Evolutionary conservation across 2,113 vertebrate species (phyloP).

Genomic region (Aix galericulata): DNA sequence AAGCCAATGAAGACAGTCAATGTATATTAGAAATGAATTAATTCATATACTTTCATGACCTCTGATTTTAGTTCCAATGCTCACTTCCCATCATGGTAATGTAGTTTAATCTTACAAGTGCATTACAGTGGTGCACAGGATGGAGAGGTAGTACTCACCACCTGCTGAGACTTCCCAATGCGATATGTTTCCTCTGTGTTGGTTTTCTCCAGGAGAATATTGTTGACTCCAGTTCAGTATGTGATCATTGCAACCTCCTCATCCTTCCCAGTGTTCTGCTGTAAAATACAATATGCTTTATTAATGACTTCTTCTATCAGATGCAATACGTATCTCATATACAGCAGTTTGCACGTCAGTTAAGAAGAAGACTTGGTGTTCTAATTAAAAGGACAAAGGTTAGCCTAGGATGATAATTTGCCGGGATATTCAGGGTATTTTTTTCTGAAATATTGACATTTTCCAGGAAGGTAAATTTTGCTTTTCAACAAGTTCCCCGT

Average conservation of each 20-base stretch:
- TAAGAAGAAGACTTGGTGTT: not conserved
- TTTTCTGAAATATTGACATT: not conserved
- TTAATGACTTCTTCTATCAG: not conserved
- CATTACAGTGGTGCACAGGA: not conserved
- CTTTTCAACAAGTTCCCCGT: not conserved
- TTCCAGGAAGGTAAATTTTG: not conserved
- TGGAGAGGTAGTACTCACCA: not conserved
- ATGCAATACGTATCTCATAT: fast-evolving
- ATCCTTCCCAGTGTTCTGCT: not conserved
- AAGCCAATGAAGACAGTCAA: not conserved
- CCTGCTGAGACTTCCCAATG: not conserved
- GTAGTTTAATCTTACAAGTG: not conserved
- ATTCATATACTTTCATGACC: not conserved
- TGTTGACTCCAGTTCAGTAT: not conserved
- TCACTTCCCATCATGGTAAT: not conserved
- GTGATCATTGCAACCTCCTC: not conserved
- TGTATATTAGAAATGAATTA: not conserved
- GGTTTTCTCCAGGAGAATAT: not conserved
- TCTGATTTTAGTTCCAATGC: not conserved
- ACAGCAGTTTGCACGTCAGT: not conserved
- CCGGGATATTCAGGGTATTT: not conserved
- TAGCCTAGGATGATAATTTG: not conserved
- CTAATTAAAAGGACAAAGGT: not conserved
- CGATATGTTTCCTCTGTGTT: not conserved
- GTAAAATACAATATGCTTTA: not conserved